Evolutionary conservation across 2,888 invertebrate genomes (phyloP), one percentile per base, ranked within the genome.

Genomic region (Caenorhabditis sulstoni): DNA sequence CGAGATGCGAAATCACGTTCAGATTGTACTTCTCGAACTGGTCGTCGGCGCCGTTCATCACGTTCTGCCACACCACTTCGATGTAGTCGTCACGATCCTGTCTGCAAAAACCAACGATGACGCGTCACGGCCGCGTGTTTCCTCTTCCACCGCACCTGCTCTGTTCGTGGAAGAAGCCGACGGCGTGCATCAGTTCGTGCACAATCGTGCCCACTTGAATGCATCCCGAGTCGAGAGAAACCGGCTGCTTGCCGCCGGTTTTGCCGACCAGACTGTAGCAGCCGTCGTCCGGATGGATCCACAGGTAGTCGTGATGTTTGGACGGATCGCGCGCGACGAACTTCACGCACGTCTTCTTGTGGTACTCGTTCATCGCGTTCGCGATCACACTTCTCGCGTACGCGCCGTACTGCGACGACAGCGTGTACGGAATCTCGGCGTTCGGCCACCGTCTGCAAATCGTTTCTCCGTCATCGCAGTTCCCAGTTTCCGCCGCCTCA

Each of bases 191-290:
- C 47, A 90, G 77, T 66, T 89, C 89, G 70, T 84, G 84, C 14
- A 84, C 84, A 62, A 84, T 84, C 2, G 84, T 81, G 44, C 80
- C 81, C n/a, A 85, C 87, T 80, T 89, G 89, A 37, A 90, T 90
- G 70, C 90, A 90, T 23, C 90, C 90, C 23, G 86, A 83, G 67
- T 90, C 90, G 41, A 90, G 74, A 0, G 87, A 88, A n/a, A 90
- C 12, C 16, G 89, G 89, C 49, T 86, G 86, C 35, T 82, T 78
- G 18, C 86, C 86, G 9, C 86, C 86, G 9, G 86, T 86, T 58
- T 83, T 83, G 70, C 94, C 94, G 2, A 94, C 94, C 84, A 93
- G 94, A 0, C 94, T 94, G 93, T 94, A 94, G 89, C 94, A 94
- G 14, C 94, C 93, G 0, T 93, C 91, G 47, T 91, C 91, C 9